These are phyloP conservation scores for Drosophila pseudoobscura DNA, from an alignment of 1,140 invertebrate species.

Conservation along the genomic window DNA sequence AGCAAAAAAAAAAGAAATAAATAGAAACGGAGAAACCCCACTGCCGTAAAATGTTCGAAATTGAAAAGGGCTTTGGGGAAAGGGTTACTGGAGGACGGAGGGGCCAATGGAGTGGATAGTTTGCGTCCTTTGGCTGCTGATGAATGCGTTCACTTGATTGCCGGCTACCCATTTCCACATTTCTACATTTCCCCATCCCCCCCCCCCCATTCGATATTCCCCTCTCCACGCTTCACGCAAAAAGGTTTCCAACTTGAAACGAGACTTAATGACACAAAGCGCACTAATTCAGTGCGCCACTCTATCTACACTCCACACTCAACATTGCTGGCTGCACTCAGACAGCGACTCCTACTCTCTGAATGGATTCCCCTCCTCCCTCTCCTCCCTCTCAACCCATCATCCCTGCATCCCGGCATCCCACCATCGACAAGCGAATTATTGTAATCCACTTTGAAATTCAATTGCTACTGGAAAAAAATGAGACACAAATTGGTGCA, in stretches of 20 bases:
- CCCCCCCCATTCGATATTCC: constrained; percentile 4
- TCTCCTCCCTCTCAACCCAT: neutral
- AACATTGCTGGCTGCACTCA: too few relatives aligned
- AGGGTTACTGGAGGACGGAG: too few relatives aligned
- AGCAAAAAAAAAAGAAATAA: constrained; percentile 17
- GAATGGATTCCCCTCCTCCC: neutral
- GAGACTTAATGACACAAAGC: constrained; percentile 77
- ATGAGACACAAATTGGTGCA: constrained; percentile 12
- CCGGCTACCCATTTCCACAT: constrained; percentile 16
- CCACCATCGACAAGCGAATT: constrained; percentile 46
- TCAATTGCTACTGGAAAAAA: constrained; percentile 42
- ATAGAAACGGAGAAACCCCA: constrained; percentile 41
- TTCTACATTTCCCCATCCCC: neutral
- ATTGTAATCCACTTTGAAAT: constrained; percentile 75
- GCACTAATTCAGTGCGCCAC: constrained; percentile 63
- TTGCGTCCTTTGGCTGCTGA: constrained; percentile 37
- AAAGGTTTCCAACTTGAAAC: constrained; percentile 67
- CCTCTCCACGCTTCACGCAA: neutral
- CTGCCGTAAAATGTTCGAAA: constrained; percentile 54
- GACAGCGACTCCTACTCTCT: neutral
- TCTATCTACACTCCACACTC: neutral
- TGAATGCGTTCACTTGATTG: constrained; percentile 76
- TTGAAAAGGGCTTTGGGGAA: constrained; percentile 55
- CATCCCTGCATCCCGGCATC: neutral
- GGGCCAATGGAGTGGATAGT: constrained; percentile 28